These are phyloP conservation scores for Lethenteron reissneri DNA, from an alignment of 2,113 vertebrate species.

Conservation along the genomic window DNA sequence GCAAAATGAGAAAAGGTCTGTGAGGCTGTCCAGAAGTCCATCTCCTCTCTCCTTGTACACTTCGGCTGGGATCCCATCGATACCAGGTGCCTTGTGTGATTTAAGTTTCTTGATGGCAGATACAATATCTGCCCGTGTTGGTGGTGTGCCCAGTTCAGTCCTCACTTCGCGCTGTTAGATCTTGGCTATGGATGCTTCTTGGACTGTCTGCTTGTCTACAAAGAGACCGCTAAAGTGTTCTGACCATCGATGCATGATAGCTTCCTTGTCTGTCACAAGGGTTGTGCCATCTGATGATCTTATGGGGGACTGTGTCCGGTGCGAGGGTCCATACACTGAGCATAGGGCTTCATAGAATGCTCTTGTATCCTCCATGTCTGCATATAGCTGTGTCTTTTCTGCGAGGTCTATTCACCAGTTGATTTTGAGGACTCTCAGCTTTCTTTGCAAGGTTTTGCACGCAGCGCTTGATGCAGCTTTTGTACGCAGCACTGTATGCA, in stretches of 20 bases:
- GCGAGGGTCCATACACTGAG: neutral
- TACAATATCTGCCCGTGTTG: neutral
- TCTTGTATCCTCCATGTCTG: neutral
- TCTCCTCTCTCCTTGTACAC: neutral
- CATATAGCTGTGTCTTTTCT: neutral
- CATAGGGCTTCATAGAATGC: neutral
- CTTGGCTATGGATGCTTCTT: neutral
- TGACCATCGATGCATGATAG: neutral
- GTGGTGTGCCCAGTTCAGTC: neutral
- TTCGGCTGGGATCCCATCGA: neutral
- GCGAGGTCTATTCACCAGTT: neutral
- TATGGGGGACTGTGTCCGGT: neutral
- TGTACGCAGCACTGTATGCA: neutral
- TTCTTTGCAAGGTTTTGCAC: neutral
- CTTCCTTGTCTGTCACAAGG: neutral
- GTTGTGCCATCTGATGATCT: neutral
- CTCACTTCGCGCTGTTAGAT: neutral
- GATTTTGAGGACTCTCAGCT: neutral
- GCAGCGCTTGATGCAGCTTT: neutral
- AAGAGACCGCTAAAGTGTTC: slow-evolving; percentile 1
- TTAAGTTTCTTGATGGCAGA: neutral
- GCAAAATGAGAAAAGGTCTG: neutral
- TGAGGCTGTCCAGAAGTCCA: neutral
- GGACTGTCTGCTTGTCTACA: neutral
- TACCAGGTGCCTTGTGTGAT: neutral